These are phyloP conservation scores for Noturus placidus DNA, from an alignment of 2,113 vertebrate species.

Conservation along the genomic window DNA sequence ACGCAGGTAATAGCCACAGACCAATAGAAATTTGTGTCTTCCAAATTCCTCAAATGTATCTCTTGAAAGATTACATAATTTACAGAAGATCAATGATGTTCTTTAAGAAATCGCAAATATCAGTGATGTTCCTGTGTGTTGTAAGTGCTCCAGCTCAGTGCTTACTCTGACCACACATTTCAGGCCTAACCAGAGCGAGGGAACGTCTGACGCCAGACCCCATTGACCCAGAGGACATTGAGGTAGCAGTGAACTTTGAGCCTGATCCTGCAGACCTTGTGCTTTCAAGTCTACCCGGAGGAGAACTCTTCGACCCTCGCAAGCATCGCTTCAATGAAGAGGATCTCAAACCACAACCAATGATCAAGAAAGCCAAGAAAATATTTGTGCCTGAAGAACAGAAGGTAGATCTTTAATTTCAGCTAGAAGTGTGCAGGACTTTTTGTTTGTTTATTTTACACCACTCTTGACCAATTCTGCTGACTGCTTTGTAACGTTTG, in stretches of 20 bases:
- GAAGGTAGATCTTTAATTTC: constrained; percentile 80
- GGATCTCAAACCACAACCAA: constrained; percentile 95
- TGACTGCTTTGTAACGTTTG: neutral
- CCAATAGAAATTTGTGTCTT: neutral
- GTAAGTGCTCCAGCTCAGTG: neutral
- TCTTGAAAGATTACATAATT: neutral
- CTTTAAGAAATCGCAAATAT: neutral
- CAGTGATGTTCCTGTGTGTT: neutral
- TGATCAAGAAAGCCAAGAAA: constrained; percentile 99
- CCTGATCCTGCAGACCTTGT: constrained; percentile 93
- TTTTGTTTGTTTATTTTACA: neutral
- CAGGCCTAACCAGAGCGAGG: constrained; percentile 75
- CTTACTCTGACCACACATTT: neutral
- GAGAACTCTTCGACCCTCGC: constrained; percentile 92
- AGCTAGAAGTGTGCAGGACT: neutral
- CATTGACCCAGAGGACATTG: constrained; percentile 81
- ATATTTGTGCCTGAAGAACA: constrained; percentile 89
- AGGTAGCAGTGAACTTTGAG: constrained; percentile 90
- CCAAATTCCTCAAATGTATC: neutral
- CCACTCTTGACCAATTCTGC: neutral
- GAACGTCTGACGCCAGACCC: constrained; percentile 79
- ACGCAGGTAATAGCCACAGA: neutral
- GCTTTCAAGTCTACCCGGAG: constrained; percentile 92
- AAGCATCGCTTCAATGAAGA: constrained; percentile 94
- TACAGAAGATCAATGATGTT: neutral